Evolutionary conservation across 2,888 invertebrate species (phyloP), one percentile per base, ranked within the genome.

Genomic region (Lomographa bimaculata): DNA sequence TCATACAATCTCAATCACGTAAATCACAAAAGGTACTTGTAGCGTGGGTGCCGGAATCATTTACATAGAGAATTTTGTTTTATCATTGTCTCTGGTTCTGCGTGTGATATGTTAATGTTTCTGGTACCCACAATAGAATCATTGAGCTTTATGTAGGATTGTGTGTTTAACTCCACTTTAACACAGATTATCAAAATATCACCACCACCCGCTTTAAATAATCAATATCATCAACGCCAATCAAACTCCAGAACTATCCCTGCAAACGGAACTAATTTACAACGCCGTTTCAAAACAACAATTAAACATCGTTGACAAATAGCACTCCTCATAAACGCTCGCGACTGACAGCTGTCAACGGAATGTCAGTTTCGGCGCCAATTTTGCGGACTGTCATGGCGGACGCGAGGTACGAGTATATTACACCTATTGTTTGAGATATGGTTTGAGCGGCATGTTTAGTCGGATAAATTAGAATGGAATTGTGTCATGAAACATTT

Each of bases 291-390:
- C 62, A 53, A 57, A 60, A 57, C 49, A 57, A 66, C 55, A 63
- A 67, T 70, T 64, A 71, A 57, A 61, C 60, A 37, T 33, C 55
- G 47, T 23, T 59, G 56, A 60, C 56, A 63, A 54, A 64, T 57
- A 57, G 60, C 60, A 37, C 48, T 57, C 52, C 60, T 71, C 71
- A 67, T 69, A 69, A 67, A 64, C 60, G 65, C 52, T 41, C 48
- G 49, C 46, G 43, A 60, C 56, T 73, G 72, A 70, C 74, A 75
- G 57, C 59, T 73, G 74, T 74, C 75, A 71, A 49, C 66, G 57
- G 11, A 46, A 37, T 60, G 73, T 75, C 79, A 73, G 68, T 67
- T 71, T 64, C 65, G 41, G 50, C 74, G 64, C 66, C 72, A 76
- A 75, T 77, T 73, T 64, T 40, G 59, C 39, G 49, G 42, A 50